Evolutionary conservation across 2,888 invertebrate species (phyloP).

Genomic region (Eristalinus sepulchralis): DNA sequence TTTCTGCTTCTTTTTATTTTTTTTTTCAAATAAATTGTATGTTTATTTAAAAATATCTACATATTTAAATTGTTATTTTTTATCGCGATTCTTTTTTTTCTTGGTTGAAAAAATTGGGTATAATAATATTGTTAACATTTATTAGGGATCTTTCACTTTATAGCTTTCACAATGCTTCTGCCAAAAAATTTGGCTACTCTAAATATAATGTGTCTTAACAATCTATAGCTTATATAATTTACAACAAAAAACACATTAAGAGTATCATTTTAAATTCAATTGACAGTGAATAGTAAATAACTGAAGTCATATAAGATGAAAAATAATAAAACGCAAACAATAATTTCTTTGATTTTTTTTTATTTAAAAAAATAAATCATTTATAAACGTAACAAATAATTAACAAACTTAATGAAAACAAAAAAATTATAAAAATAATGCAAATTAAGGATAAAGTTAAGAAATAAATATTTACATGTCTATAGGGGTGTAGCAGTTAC

Average conservation of each 20-base stretch:
- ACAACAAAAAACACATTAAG: slow-evolving; percentile 39
- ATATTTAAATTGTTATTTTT: slow-evolving; percentile 30
- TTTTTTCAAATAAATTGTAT: slow-evolving; percentile 40
- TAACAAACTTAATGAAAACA: slow-evolving; percentile 22
- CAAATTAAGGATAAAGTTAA: neutral
- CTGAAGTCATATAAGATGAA: neutral
- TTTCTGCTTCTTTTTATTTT: neutral
- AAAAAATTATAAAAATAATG: slow-evolving; percentile 7
- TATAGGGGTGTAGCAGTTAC: slow-evolving; percentile 31
- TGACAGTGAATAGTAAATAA: slow-evolving; percentile 28
- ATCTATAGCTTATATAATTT: slow-evolving; percentile 21
- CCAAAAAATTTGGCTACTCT: slow-evolving; percentile 38
- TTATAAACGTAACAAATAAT: slow-evolving; percentile 50
- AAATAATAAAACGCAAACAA: slow-evolving; percentile 44
- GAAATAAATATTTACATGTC: slow-evolving; percentile 41
- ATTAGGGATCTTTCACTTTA: slow-evolving; percentile 33
- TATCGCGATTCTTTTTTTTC: neutral
- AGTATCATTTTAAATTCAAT: slow-evolving; percentile 42
- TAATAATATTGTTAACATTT: slow-evolving; percentile 58
- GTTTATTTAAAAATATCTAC: slow-evolving; percentile 45
- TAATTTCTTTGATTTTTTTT: slow-evolving; percentile 5
- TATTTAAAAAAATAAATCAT: slow-evolving; percentile 59
- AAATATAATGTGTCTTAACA: slow-evolving; percentile 24
- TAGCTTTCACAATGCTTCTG: slow-evolving; percentile 37
- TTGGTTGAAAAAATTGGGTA: slow-evolving; percentile 28